A percentile compares a stretch with the other conserved stretches of the same genome.
Conservation (phyloP, 2,797 vertebrate genomes). For the Gymnocypris eckloni region DNA sequence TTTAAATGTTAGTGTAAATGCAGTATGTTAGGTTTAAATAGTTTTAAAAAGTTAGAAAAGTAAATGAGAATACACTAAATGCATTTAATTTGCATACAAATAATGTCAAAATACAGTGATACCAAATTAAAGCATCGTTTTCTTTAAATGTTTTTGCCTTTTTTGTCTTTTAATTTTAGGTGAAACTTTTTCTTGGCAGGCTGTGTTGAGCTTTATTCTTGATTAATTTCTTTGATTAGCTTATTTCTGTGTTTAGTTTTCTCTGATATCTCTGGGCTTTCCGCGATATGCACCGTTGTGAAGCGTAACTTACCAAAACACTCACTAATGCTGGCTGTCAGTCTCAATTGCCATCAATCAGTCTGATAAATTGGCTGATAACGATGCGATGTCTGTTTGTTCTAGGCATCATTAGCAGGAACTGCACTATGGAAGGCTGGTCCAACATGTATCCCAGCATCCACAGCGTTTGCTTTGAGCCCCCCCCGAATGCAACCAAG, state of each 20-base stretch:
- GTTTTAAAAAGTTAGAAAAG: not conserved
- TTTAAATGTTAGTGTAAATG: not conserved
- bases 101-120: not conserved
- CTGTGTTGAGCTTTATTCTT: not conserved
- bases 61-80: not conserved
- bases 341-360: slow-evolving; percentile 26
- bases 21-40: not conserved
- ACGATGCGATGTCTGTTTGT: slow-evolving; percentile 27
- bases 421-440: slow-evolving; percentile 75
- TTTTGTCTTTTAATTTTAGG: not conserved
- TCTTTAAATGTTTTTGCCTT: not conserved
- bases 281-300: not conserved
- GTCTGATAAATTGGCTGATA: slow-evolving; percentile 25
- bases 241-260: not conserved
- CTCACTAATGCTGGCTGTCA: slow-evolving; percentile 17
- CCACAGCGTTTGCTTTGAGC: slow-evolving; percentile 65
- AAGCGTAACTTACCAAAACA: slow-evolving; percentile 17
- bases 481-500: slow-evolving; percentile 54
- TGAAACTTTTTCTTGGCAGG: not conserved
- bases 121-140: not conserved
- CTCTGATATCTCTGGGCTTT: not conserved
- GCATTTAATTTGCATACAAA: not conserved
- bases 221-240: not conserved
- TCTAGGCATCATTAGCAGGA: slow-evolving; percentile 75
- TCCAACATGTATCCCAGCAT: slow-evolving; percentile 69